Base-by-base conservation (phyloP, 1,140 invertebrate genomes). In the Schlechtendalia chinensis region DNA sequence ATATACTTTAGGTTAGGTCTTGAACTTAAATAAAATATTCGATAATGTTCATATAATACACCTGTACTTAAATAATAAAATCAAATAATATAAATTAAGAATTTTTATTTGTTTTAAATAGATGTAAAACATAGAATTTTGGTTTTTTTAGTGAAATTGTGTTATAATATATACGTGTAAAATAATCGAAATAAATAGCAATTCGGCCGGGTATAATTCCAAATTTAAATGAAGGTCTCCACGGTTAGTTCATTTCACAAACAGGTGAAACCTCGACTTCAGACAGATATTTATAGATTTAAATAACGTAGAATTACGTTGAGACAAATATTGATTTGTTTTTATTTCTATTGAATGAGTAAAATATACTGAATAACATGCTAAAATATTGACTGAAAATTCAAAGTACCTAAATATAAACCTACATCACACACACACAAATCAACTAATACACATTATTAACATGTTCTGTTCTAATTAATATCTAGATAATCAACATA, bases 161-260 rank as follows among this genome's bases (percentile, higher is more conserved):
- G 27, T 12, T 1, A 14, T 67, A 5, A 39, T 54, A 54, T 5
- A 11, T 47, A 69, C 39, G 22, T 17, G 1, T 53, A 29, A 71
- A 71, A 71, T 53, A 27, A 19, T 29, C 67, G 24, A 71, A 53
- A 53, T 71, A 71, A 53, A 39, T 16, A 77, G 17, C 27, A 59
- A 10, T 63, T 47, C 75, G 8, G 32, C 32, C 32, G 32, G 58
- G 19, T 50, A 22, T 22, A 47, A 50, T 79, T 58, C 39, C 22
- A 79, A 79, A 79, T 47, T 79, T 63, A 79, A 79, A 79, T 16
- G 75, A 79, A 79, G 75, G 58, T 79, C 58, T 61, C 24, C 58
- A 63, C 58, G 56, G 58, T 79, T 32, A 79, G n/a, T 47, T 79
- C 22, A 61, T 47, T 61, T 79, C 45, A 47, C 45, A 79, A 22